Base-by-base conservation (phyloP, 2,113 vertebrate species). In the Lepus europaeus region DNA sequence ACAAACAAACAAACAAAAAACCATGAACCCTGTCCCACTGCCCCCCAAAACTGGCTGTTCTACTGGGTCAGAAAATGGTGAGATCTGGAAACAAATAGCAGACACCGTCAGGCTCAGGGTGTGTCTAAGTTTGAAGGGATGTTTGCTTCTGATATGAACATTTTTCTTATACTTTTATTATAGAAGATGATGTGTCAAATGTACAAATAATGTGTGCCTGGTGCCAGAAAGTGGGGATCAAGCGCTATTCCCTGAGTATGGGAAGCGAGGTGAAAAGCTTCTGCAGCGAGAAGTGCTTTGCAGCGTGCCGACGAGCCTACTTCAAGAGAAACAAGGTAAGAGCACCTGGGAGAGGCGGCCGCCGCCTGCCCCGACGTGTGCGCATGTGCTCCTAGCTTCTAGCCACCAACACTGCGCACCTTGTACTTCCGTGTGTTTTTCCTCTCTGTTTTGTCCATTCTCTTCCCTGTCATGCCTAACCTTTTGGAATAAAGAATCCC, bases 281-380 rank as follows among this genome's bases (percentile, higher is more conserved):
- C 99, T 99, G 99, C 99, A 99, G 99, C 70, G 99, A 99, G 98
- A 99, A 99, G 98, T 99, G 99, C 98, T 99, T 99, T 97, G 99
- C 99, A 22, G 99, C 99, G 97, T 99, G 99, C 98, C 99, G 99
- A 97, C 98, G 99, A 98, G 99, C 99, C 96, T 99, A 99, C 98
- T 99, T 99, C 98, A 99, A 99, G 98, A 99, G 99, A 97, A 99
- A 99, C 97, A 99, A 99, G 99, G 99, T 99, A 99, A 99, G 99
- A 98, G 85, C 97, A 93, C 96, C 90, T 93, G 95, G 97, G 97
- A 96, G 97, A 95, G 94, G 81, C 93, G 95, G 97, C 53, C 83
- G 14, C 13, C 96, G 96, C 87, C 84, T 94, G 96, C 39, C 90
- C 96, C 90, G 88, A 92, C 85, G 17, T 2, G 81, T 56, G 87